Evolutionary conservation across 2,797 vertebrate species (phyloP).

Genomic region (Sebastes hubbsi): DNA sequence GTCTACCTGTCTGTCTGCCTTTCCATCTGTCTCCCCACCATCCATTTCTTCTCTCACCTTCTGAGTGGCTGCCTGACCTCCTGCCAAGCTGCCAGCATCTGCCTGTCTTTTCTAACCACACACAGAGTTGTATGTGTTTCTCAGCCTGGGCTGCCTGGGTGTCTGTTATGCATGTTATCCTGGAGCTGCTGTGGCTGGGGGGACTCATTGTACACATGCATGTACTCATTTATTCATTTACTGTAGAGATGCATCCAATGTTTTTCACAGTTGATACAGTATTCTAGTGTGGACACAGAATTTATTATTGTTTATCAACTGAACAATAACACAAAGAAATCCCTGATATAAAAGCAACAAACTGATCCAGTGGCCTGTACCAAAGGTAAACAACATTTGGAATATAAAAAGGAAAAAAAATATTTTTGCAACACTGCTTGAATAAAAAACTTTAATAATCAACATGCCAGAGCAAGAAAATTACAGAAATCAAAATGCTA

Average conservation of each 20-base stretch:
- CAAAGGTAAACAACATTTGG: background rate
- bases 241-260: background rate
- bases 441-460: background rate
- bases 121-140: constrained; percentile 6
- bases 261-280: background rate
- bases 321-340: background rate
- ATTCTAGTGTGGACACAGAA: background rate
- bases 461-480: constrained; percentile 10
- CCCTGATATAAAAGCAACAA: background rate
- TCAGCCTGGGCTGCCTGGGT: background rate
- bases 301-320: background rate
- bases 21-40: constrained; percentile 38
- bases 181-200: constrained; percentile 12
- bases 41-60: background rate
- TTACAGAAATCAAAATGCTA: constrained; percentile 18
- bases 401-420: background rate
- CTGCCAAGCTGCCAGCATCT: background rate
- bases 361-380: background rate
- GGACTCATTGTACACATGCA: background rate
- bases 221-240: constrained; percentile 27
- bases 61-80: constrained; percentile 16
- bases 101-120: background rate
- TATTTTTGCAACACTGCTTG: background rate
- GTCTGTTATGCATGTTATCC: constrained; percentile 9
- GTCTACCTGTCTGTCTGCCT: constrained; percentile 49